Percentiles rank a stretch among this genome's conserved stretches.
Conservation (phyloP, 2,888 invertebrate species). For the Myathropa florea region DNA sequence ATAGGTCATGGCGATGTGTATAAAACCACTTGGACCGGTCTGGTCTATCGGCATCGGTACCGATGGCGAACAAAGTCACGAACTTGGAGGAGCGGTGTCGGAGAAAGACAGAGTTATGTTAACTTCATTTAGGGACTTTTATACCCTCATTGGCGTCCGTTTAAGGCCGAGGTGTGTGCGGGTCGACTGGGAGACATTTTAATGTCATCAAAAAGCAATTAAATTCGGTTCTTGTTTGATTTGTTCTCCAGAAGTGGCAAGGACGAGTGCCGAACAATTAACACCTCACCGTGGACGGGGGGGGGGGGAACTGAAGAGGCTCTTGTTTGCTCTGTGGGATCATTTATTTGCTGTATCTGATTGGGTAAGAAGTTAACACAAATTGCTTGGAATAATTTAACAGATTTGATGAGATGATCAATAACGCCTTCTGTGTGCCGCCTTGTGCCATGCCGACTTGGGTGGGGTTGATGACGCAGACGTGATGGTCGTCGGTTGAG, state of each 20-base stretch:
- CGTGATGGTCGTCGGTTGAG: neutral
- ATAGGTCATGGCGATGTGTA: conserved; percentile 58
- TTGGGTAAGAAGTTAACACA: conserved; percentile 45
- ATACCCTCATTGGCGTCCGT: conserved; percentile 29
- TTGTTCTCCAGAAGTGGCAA: conserved; percentile 30
- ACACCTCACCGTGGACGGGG: conserved; percentile 37
- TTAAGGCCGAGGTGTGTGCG: neutral
- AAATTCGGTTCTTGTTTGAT: conserved; percentile 73
- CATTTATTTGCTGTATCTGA: conserved; percentile 65
- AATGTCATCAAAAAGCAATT: conserved; percentile 78
- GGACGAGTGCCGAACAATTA: conserved; percentile 55
- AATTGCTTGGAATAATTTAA: conserved; percentile 48
- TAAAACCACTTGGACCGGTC: conserved; percentile 9
- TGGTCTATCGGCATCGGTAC: neutral
- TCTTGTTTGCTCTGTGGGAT: conserved; percentile 43
- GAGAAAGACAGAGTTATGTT: conserved; percentile 54
- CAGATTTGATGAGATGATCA: conserved; percentile 54
- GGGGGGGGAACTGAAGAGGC: too few species aligned
- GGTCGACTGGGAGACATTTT: conserved; percentile 31
- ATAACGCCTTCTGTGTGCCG: conserved; percentile 39
- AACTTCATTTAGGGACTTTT: conserved; percentile 57
- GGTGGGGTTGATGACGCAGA: conserved; percentile 8
- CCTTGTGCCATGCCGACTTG: conserved; percentile 18
- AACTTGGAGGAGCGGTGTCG: conserved; percentile 24
- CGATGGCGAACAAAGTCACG: neutral